Base-by-base conservation (phyloP, 2,888 invertebrate species). In the Lasioglossum marginatum region DNA sequence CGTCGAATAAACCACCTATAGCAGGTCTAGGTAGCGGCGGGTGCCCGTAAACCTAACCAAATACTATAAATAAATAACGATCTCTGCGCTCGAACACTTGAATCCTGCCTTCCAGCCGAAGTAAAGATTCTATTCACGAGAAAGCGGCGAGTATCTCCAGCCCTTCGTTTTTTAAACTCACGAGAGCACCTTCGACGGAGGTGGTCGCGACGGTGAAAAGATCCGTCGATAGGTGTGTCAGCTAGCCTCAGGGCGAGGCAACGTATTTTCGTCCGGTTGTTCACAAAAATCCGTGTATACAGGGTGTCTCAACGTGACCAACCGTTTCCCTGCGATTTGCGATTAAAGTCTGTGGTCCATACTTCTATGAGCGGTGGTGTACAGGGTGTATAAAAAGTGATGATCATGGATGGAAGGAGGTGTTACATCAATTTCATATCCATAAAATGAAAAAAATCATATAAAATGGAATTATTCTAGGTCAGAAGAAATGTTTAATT, bases 211-310 rank as follows among this genome's bases (percentile, higher is more conserved):
- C 63, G 74, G 81, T 70, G 77, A 82, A 75, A 82, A 77, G 82
- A 80, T 12, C 43, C 79, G 81, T 77, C 79, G 87, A 84, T 88
- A 81, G 82, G 45, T 75, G 81, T 82, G 57, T 70, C 71, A 57
- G 63, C 31, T 84, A 48, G 83, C 79, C 83, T 52, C 23, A 43
- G 70, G 76, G 79, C 40, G 23, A 60, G 52, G 34, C 74, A 23
- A 72, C 73, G 79, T 86, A 86, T 88, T 85, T 90, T 79, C 81
- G 77, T 68, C 72, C 45, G 16, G 45, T 27, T 45, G 37, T 75
- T 75, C 80, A 71, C 4, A 43, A 73, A 81, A 71, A 52, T 57
- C 31, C 16, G 73, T 43, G 80, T 34, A 72, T 6, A 76, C 52
- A 72, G 72, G 75, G 52, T 52, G 52, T 52, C 19, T 2, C 19